Percentiles rank a stretch among this genome's conserved stretches.
Conservation (phyloP, 2,797 vertebrate species). For the Valencia hispanica region DNA sequence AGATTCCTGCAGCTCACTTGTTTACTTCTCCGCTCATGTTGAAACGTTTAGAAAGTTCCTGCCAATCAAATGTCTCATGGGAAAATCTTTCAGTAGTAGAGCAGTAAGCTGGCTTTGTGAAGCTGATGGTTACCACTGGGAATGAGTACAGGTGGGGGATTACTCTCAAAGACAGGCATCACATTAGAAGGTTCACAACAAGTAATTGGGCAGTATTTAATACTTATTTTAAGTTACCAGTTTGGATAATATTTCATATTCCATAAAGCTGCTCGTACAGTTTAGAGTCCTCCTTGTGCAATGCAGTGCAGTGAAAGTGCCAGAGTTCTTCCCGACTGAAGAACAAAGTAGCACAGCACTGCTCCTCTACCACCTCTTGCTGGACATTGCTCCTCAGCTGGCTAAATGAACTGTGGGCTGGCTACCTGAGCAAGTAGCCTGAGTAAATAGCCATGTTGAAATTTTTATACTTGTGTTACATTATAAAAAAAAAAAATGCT, state of each 20-base stretch:
- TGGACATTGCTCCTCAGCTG: neutral
- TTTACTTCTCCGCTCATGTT: slow-evolving; percentile 23
- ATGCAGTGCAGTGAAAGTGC: neutral
- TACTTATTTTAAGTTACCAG: too few species aligned
- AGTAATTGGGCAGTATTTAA: neutral
- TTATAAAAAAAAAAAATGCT: too few species aligned
- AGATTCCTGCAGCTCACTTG: slow-evolving; percentile 49
- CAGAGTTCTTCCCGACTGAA: neutral
- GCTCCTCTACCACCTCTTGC: neutral
- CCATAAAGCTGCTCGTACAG: neutral
- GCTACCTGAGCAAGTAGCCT: neutral
- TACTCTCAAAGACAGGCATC: neutral
- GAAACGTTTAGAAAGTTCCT: slow-evolving; percentile 30
- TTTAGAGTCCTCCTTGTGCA: neutral
- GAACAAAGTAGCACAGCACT: neutral
- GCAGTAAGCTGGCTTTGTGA: slow-evolving; percentile 12
- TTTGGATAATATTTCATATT: too few species aligned
- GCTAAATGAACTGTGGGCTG: neutral
- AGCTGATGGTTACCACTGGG: neutral
- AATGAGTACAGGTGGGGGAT: neutral
- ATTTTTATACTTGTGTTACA: neutral
- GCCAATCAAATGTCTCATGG: slow-evolving; percentile 39
- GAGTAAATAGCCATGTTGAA: neutral
- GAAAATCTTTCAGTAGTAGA: slow-evolving; percentile 17
- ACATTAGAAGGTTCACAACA: slow-evolving; percentile 4